These are phyloP conservation scores for Aporophyla nigra DNA, from an alignment of 2,888 invertebrate species.

Conservation along the genomic window DNA sequence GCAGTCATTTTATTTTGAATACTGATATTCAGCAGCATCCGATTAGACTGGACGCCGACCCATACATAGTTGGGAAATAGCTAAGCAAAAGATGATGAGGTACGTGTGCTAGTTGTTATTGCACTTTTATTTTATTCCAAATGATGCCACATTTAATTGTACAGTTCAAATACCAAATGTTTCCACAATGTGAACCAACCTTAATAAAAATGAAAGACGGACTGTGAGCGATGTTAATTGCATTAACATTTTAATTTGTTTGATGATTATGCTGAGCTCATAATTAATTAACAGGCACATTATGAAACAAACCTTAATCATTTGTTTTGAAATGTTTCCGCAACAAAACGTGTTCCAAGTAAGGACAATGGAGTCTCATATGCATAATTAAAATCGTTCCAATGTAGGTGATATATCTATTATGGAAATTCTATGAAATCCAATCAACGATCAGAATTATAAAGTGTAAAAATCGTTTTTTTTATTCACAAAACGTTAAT, in stretches of 20 bases:
- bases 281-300: slow-evolving; percentile 49
- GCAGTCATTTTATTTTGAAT: too few species aligned
- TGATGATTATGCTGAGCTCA: slow-evolving; percentile 42
- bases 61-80: too few species aligned
- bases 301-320: slow-evolving; percentile 47
- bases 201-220: slow-evolving; percentile 46
- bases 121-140: slow-evolving; percentile 4
- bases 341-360: slow-evolving; percentile 25
- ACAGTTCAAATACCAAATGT: slow-evolving; percentile 11
- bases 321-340: slow-evolving; percentile 49
- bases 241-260: slow-evolving; percentile 60
- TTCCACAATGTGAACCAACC: slow-evolving; percentile 37
- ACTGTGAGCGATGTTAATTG: slow-evolving; percentile 57
- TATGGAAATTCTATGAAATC: slow-evolving; percentile 42
- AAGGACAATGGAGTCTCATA: slow-evolving; percentile 36
- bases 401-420: slow-evolving; percentile 24
- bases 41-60: too few species aligned
- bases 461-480: slow-evolving; percentile 6
- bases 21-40: too few species aligned
- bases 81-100: too few species aligned
- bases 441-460: slow-evolving; percentile 20
- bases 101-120: background rate
- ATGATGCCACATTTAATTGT: slow-evolving; percentile 23
- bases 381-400: slow-evolving; percentile 38
- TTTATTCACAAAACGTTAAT: slow-evolving; percentile 13